Base-by-base conservation (phyloP, 2,888 invertebrate genomes). In the Nysson spinosus region DNA sequence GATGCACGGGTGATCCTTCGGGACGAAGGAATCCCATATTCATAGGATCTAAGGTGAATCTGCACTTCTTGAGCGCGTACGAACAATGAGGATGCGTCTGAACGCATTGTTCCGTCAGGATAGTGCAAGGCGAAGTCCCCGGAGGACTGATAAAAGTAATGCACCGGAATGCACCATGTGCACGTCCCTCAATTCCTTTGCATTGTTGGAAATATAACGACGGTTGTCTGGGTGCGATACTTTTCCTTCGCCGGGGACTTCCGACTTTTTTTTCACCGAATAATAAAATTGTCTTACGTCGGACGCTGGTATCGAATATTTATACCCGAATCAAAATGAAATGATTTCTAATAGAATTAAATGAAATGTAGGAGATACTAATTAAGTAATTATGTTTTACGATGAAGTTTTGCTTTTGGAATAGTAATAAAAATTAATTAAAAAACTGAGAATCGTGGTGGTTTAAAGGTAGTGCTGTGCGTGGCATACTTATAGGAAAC, bases 81-180 rank as follows among this genome's bases (percentile, higher is more conserved):
- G 71, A 78, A 82, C 82, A 82, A 82, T 80, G 75, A 68, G 64
- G 61, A 55, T 55, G 65, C 50, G 68, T 78, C 75, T 72, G 78
- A 64, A 70, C 72, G 75, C 70, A 76, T 79, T 79, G 78, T 79
- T 64, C 69, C 69, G 70, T 69, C 71, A 63, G 70, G 57, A 44
- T 44, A 50, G 43, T 52, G 68, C 55, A 54, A 63, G 47, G 52
- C 64, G 37, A 56, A 32, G 72, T 80, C 79, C 78, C 79, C 57
- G 49, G 72, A 73, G 79, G 50, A 66, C 69, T 50, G 69, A 72
- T 70, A 66, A 70, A 72, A 81, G 76, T 80, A 78, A 81, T 75
- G 66, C 65, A 72, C 57, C 58, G 46, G 69, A 67, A 71, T 76
- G 56, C 62, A 56, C 46, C 64, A 63, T 49, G 62, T 52, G 35